Evolutionary conservation across 2,797 vertebrate species (phyloP).

Genomic region (Taeniopygia guttata): DNA sequence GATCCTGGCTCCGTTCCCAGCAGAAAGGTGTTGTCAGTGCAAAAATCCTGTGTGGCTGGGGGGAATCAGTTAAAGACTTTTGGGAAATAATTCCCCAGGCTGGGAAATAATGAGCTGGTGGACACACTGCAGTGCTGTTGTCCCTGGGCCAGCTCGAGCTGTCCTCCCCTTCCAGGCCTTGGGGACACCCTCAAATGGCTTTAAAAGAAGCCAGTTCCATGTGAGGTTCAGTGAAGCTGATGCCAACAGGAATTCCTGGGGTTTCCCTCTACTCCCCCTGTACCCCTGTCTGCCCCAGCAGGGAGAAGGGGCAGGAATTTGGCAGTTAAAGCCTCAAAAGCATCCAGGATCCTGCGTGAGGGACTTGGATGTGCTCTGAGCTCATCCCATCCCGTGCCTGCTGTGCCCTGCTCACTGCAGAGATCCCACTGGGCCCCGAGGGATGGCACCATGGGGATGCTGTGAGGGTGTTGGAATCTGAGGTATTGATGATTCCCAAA

Average conservation of each 20-base stretch:
- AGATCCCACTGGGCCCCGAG: not conserved
- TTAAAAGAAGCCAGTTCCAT: not conserved
- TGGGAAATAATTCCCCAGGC: constrained; percentile 7
- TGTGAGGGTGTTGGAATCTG: no score
- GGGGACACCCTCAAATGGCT: not conserved
- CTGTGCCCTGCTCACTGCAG: fast-evolving
- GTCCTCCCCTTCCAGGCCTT: fast-evolving
- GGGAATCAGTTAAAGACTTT: constrained; percentile 5
- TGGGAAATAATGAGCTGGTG: not conserved
- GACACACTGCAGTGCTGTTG: not conserved
- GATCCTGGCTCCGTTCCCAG: constrained; percentile 4
- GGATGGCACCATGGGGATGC: fast-evolving
- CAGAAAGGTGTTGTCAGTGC: constrained; percentile 44
- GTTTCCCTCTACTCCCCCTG: fast-evolving
- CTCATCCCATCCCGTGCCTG: fast-evolving
- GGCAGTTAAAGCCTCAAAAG: not conserved
- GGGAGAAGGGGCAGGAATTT: not conserved
- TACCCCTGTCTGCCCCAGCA: fast-evolving
- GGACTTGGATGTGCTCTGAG: fast-evolving
- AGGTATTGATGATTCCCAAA: no score
- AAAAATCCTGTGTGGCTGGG: not conserved
- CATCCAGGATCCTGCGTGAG: fast-evolving
- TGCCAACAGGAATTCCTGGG: not conserved
- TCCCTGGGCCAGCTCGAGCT: not conserved
- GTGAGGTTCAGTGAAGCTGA: not conserved